Evolutionary conservation across 2,797 vertebrate species (phyloP).

Genomic region (Notoglanidium macrostoma): DNA sequence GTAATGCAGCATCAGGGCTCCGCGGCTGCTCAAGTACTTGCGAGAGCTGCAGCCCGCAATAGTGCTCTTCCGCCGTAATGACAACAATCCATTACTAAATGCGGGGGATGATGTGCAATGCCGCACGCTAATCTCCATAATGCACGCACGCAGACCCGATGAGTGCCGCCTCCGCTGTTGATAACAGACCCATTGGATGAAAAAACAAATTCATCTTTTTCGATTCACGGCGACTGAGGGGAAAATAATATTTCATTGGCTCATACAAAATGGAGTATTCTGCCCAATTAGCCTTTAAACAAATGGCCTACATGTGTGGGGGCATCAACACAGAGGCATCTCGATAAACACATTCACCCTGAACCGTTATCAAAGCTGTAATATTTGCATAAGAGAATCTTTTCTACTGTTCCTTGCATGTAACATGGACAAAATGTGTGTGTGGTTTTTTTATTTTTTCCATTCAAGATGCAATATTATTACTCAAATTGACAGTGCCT

Average conservation of each 20-base stretch:
- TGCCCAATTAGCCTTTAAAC: conserved; percentile 48
- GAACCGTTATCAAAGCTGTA: conserved; percentile 25
- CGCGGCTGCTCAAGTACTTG: conserved; percentile 38
- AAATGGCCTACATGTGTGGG: conserved; percentile 41
- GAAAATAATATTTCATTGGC: conserved; percentile 48
- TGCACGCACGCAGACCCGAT: conserved; percentile 39
- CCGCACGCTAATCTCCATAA: conserved; percentile 56
- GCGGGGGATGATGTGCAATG: conserved; percentile 45
- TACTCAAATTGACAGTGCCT: not conserved
- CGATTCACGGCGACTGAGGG: conserved; percentile 27
- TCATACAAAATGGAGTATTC: conserved; percentile 35
- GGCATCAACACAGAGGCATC: conserved; percentile 22
- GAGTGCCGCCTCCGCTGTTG: conserved; percentile 42
- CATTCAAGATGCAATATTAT: not conserved
- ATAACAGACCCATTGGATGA: conserved; percentile 42
- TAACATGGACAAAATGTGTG: not conserved
- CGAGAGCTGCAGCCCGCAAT: conserved; percentile 34
- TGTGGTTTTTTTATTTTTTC: not conserved
- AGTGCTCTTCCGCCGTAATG: conserved; percentile 41
- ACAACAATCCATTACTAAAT: conserved; percentile 55
- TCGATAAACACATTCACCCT: conserved; percentile 31
- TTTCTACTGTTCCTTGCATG: not conserved
- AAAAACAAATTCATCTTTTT: conserved; percentile 51
- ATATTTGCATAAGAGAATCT: conserved; percentile 23
- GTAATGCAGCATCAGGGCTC: conserved; percentile 3